Conservation (phyloP, 2,888 invertebrate genomes). For the Dione juno region DNA sequence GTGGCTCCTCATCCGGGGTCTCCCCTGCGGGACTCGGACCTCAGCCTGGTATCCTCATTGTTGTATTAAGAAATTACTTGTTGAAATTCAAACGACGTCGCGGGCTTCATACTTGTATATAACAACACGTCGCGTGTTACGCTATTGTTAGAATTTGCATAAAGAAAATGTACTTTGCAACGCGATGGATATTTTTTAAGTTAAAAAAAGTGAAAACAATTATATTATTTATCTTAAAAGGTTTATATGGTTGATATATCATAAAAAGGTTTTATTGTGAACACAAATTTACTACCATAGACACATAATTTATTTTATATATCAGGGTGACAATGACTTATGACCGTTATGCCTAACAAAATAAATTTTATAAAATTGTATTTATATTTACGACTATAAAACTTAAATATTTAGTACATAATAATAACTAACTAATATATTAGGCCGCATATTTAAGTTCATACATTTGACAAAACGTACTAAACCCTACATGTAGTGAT, state of each 20-base stretch:
- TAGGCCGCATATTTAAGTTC: constrained; percentile 7
- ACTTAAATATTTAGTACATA: not conserved
- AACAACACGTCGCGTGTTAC: constrained; percentile 2
- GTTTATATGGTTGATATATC: no score
- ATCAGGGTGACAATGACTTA: not conserved
- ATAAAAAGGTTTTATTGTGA: no score
- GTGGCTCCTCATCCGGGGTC: no score
- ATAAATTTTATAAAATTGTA: not conserved
- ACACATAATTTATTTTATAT: not conserved
- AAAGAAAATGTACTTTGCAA: not conserved
- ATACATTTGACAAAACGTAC: not conserved
- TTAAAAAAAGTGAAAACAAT: not conserved
- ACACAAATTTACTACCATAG: constrained; percentile 5
- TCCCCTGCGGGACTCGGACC: no score
- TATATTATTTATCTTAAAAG: not conserved
- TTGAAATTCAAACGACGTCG: no score
- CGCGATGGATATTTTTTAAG: constrained; percentile 2
- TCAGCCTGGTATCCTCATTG: no score
- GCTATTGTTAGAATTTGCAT: not conserved
- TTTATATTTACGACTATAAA: not conserved
- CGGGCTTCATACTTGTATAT: not conserved
- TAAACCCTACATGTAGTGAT: no score
- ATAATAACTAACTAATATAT: not conserved
- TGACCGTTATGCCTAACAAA: not conserved
- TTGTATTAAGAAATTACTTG: no score